phyloP scores from a whole-genome alignment of 2,888 invertebrate species.

The Euplagia quadripunctaria region DNA sequence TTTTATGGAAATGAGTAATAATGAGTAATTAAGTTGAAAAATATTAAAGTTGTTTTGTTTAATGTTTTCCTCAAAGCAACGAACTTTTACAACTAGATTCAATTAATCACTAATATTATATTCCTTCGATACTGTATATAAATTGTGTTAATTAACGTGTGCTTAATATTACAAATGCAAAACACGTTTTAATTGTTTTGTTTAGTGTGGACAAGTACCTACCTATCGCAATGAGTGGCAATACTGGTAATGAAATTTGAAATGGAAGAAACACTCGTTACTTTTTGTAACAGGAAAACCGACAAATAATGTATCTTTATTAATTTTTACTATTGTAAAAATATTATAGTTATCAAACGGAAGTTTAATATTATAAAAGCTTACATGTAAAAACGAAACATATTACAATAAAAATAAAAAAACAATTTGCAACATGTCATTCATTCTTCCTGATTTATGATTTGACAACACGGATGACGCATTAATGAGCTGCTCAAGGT shows the following conservation, averaged over 20 bases:
- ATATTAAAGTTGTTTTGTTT: constrained; percentile 19
- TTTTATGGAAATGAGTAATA: constrained; percentile 19
- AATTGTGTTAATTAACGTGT: constrained; percentile 4
- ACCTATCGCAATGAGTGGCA: neutral
- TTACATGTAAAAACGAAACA: neutral
- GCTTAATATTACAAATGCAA: constrained; percentile 2
- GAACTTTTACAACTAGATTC: constrained; percentile 11
- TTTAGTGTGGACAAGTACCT: neutral
- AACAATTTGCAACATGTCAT: constrained; percentile 18
- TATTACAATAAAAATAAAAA: neutral
- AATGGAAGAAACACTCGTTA: neutral
- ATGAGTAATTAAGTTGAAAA: constrained; percentile 18
- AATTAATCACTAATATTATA: constrained; percentile 13
- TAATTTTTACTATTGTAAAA: neutral
- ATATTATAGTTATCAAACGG: neutral
- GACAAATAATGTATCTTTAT: neutral
- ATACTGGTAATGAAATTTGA: neutral
- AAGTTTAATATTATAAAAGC: neutral
- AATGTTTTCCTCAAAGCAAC: constrained; percentile 19
- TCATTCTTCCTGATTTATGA: constrained; percentile 33
- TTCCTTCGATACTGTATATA: constrained; percentile 6
- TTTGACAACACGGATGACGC: constrained; percentile 33
- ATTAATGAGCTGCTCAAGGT: constrained; percentile 3
- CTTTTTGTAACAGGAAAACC: constrained; percentile 4
- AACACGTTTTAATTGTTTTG: constrained; percentile 1